These are phyloP conservation scores for Orthosia incerta DNA, from an alignment of 2,888 invertebrate species.

Conservation along the genomic window DNA sequence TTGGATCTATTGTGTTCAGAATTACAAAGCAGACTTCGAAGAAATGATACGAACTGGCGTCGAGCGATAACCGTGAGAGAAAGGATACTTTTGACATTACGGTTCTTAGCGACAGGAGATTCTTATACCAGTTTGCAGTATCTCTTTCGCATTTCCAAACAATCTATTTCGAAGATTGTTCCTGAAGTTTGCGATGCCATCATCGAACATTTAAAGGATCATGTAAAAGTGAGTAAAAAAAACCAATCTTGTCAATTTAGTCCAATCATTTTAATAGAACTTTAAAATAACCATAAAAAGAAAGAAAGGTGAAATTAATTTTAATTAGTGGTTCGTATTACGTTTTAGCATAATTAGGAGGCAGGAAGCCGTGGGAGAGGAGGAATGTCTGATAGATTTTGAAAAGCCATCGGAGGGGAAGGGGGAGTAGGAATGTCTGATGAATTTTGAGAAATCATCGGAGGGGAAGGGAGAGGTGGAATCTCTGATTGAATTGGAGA, in stretches of 20 bases:
- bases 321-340: background rate
- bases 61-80: constrained; percentile 15
- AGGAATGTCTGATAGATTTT: background rate
- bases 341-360: background rate
- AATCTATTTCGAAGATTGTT: background rate
- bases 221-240: background rate
- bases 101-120: constrained; percentile 9
- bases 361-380: background rate
- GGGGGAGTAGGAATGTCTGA: background rate
- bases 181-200: background rate
- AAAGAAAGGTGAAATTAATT: constrained; percentile 1
- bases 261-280: background rate
- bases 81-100: background rate
- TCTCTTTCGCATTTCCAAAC: constrained; percentile 5
- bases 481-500: background rate
- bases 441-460: background rate
- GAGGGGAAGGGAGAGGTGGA: background rate
- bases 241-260: background rate
- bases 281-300: background rate
- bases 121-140: background rate
- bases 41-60: constrained; percentile 7
- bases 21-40: constrained; percentile 4
- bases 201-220: background rate
- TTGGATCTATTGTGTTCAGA: constrained; percentile 1
- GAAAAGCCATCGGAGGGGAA: background rate